Conservation (phyloP, 2,797 vertebrate species). For the Pantherophis alleghaniensis region DNA sequence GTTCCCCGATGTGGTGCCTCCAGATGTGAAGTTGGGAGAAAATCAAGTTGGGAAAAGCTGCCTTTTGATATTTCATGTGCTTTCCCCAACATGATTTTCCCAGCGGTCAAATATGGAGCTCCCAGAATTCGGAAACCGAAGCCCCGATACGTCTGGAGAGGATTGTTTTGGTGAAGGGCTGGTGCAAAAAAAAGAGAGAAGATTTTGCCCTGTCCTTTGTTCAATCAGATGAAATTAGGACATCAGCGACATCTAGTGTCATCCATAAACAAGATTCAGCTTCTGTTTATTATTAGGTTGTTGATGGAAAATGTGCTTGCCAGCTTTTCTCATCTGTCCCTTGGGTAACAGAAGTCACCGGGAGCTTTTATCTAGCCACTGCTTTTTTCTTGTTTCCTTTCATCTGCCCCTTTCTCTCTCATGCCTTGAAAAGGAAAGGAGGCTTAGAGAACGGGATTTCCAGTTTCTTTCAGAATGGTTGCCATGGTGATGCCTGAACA, state of each 20-base stretch:
- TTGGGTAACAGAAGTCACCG: neutral
- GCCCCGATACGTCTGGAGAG: neutral
- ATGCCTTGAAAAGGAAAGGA: slow-evolving; percentile 1
- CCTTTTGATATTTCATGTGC: neutral
- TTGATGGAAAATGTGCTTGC: neutral
- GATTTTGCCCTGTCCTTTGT: neutral
- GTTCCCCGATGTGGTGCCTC: neutral
- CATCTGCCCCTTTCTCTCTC: neutral
- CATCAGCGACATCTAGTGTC: slow-evolving; percentile 25
- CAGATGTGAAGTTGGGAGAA: neutral
- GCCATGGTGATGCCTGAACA: slow-evolving; percentile 23
- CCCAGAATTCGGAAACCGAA: neutral
- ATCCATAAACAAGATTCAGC: neutral
- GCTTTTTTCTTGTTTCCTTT: neutral
- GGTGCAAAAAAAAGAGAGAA: neutral
- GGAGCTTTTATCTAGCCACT: neutral
- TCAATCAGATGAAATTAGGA: neutral
- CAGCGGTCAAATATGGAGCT: neutral
- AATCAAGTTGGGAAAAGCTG: neutral
- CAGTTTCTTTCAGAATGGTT: slow-evolving; percentile 26
- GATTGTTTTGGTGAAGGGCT: neutral
- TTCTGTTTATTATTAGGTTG: neutral
- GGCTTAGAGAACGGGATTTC: slow-evolving; percentile 17
- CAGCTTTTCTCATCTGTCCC: neutral
- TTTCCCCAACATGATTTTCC: neutral